Conservation (phyloP, 2,888 invertebrate species). For the Agrochola macilenta region DNA sequence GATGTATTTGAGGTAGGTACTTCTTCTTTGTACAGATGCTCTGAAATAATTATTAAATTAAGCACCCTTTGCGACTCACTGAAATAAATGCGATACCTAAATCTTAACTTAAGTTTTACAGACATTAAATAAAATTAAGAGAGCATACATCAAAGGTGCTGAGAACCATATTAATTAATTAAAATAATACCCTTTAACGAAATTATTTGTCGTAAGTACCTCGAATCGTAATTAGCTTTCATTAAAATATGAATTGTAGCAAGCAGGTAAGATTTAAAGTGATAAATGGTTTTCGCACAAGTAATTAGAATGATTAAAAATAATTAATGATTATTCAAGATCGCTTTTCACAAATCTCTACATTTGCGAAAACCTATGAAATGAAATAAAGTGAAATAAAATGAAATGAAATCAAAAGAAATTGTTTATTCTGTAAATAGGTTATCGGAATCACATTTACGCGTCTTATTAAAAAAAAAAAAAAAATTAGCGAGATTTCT, state of each 20-base stretch:
- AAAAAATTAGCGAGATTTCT: too few relatives aligned
- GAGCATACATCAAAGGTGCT: background rate
- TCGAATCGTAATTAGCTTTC: background rate
- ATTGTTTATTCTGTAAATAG: too few relatives aligned
- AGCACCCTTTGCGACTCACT: background rate
- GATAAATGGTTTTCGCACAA: background rate
- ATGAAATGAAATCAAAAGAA: too few relatives aligned
- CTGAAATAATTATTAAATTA: background rate
- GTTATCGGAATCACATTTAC: too few relatives aligned
- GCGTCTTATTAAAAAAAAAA: too few relatives aligned
- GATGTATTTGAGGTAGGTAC: too few relatives aligned
- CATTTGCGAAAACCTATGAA: background rate
- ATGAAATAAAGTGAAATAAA: too few relatives aligned
- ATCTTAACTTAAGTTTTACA: background rate
- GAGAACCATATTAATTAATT: background rate
- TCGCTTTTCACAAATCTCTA: background rate
- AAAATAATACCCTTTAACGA: background rate
- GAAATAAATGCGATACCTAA: background rate
- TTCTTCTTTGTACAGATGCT: background rate
- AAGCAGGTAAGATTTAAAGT: background rate
- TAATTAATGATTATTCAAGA: too few relatives aligned
- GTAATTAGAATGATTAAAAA: too few relatives aligned
- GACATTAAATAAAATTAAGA: conserved; percentile 2
- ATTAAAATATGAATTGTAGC: background rate
- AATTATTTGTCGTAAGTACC: background rate